These are phyloP conservation scores for Anas flavirostris DNA, from an alignment of 2,797 vertebrate species.

Conservation along the genomic window DNA sequence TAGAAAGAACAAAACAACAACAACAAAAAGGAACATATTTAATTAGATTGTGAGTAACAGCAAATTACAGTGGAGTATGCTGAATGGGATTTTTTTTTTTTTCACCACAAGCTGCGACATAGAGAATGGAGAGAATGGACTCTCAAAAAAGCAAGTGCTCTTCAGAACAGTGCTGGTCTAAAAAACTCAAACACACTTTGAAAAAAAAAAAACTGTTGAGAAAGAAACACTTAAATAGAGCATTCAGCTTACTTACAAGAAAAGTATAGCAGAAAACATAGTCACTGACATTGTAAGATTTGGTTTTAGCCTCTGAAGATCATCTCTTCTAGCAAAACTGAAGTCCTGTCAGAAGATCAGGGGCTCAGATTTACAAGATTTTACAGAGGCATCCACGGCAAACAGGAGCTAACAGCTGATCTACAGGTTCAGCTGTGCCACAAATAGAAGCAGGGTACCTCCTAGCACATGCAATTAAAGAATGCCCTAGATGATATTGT, in stretches of 20 bases:
- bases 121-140: not conserved
- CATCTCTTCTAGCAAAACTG: not conserved
- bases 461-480: not conserved
- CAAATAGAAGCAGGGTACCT: not conserved
- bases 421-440: not conserved
- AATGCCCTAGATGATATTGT: not conserved
- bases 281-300: not conserved
- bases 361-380: not conserved
- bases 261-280: not conserved
- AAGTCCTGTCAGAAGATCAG: not conserved
- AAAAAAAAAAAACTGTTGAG: not conserved
- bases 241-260: not conserved
- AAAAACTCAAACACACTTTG: not conserved
- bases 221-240: conserved; percentile 14
- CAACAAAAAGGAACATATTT: not conserved
- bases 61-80: not conserved
- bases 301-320: not conserved
- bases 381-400: not conserved
- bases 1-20: not conserved
- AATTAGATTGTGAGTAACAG: not conserved
- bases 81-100: not conserved
- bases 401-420: not conserved
- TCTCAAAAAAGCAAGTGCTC: not conserved
- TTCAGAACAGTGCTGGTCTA: not conserved
- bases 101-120: not conserved